Conservation (phyloP, 2,888 invertebrate species). For the Chrysolina americana region DNA sequence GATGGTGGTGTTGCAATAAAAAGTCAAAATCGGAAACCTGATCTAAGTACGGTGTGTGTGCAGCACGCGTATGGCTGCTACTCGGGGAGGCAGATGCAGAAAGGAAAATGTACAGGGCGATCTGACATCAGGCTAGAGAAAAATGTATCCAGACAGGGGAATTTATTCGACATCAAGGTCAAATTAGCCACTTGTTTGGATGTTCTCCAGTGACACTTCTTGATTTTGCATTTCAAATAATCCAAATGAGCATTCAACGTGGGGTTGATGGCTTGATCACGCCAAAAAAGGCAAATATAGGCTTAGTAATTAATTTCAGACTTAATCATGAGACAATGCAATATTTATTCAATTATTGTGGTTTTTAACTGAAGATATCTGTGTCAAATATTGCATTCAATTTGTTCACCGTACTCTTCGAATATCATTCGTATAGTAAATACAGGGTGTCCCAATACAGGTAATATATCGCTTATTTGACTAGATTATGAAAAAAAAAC, state of each 20-base stretch:
- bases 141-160: no score
- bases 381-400: no score
- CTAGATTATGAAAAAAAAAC: no score
- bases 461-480: no score
- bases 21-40: constrained; percentile 45
- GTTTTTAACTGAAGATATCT: no score
- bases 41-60: constrained; percentile 31
- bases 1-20: constrained; percentile 42
- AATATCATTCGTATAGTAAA: no score
- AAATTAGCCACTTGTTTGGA: neutral
- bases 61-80: constrained; percentile 31
- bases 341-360: no score
- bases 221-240: constrained; percentile 1
- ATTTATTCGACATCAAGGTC: no score
- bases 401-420: no score
- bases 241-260: neutral
- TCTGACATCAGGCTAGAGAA: neutral
- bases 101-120: constrained; percentile 27
- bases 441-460: no score
- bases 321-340: no score
- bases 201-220: neutral
- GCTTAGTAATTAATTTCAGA: no score
- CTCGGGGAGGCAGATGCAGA: constrained; percentile 23
- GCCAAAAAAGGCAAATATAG: neutral
- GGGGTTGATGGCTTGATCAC: neutral